These are phyloP conservation scores for Macrophya alboannulata DNA, from an alignment of 2,888 invertebrate genomes.

Conservation along the genomic window DNA sequence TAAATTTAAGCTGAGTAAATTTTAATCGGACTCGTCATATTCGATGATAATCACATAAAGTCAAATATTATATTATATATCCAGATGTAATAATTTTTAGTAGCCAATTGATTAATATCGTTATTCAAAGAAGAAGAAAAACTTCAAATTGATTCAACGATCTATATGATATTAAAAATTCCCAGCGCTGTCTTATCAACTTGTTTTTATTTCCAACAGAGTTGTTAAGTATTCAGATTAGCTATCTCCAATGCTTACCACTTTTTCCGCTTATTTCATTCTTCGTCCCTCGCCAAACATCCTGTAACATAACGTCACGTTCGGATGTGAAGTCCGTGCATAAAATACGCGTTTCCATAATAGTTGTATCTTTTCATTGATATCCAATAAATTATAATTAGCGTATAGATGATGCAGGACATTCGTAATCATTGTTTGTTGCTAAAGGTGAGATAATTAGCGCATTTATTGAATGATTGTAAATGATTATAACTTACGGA, in stretches of 20 bases:
- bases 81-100: too few species aligned
- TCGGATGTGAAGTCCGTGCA: background rate
- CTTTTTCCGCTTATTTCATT: constrained; percentile 7
- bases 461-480: background rate
- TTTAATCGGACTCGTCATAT: background rate
- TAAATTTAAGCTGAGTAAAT: background rate
- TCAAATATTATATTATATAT: background rate
- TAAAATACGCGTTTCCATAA: background rate
- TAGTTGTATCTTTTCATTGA: too few species aligned
- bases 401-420: background rate
- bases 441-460: background rate
- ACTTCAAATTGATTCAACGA: background rate
- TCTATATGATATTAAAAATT: background rate
- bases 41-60: constrained; percentile 1
- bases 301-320: background rate
- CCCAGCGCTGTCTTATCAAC: background rate
- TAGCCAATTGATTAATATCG: too few species aligned
- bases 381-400: too few species aligned
- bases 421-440: background rate
- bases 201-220: background rate
- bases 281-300: background rate
- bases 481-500: background rate
- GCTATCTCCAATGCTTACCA: background rate
- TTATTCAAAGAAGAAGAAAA: background rate
- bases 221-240: background rate